phyloP scores from a whole-genome alignment of 1,140 invertebrate genomes.

The Piezodorus guildinii region DNA sequence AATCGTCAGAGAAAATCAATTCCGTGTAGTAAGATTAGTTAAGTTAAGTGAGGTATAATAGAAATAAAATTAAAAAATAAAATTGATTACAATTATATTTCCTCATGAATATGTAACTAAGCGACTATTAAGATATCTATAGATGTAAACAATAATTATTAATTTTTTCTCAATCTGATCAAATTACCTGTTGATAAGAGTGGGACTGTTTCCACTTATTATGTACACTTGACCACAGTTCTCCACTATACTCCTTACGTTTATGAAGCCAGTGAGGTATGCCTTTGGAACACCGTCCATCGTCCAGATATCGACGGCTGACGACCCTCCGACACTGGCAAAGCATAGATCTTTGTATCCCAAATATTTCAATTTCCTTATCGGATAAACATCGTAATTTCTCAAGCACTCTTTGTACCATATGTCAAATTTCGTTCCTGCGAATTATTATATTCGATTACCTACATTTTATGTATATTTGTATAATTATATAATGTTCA shows the following conservation, averaged over 20 bases:
- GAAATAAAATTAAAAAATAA: no score
- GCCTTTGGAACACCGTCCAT: not conserved
- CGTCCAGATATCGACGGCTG: not conserved
- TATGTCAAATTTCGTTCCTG: not conserved
- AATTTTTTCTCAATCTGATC: no score
- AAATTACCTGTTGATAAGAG: not conserved
- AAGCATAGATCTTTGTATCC: not conserved
- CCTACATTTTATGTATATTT: no score
- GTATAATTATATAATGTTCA: no score
- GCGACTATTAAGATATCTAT: no score
- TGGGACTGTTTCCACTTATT: not conserved
- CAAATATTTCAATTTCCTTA: not conserved
- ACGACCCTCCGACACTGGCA: not conserved
- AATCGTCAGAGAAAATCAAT: no score
- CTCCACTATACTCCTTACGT: not conserved
- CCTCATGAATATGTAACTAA: no score
- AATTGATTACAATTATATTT: no score
- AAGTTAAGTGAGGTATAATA: no score
- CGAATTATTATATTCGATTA: no score
- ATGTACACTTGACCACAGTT: not conserved
- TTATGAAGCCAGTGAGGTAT: not conserved
- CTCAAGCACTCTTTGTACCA: slow-evolving; percentile 11
- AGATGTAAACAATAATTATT: no score
- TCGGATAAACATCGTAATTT: not conserved
- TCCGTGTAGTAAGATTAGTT: no score